Evolutionary conservation across 2,888 invertebrate genomes (phyloP), one percentile per base, ranked within the genome.

Genomic region (Lasius platythorax): DNA sequence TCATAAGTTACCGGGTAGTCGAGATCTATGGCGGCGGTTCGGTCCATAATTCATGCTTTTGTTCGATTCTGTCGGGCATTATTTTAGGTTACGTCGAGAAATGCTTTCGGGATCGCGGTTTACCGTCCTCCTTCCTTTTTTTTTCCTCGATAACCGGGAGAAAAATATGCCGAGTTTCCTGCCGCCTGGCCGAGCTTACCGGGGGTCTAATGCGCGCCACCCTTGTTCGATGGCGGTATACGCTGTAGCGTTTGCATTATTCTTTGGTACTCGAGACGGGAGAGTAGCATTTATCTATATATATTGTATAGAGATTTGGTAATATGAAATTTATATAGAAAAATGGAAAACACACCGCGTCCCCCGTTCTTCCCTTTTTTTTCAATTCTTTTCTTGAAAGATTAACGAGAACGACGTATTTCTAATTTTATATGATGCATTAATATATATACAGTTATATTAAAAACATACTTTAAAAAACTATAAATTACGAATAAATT

Each of bases 51-150:
- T 95, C 95, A 95, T 93, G 92, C 95, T 94, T 94, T 95, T 95
- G 94, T 95, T 95, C 95, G 95, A 95, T 95, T 94, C 92, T 89
- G 93, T 93, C 92, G 93, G 92, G 94, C 93, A 94, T 95, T 94
- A 94, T 95, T 94, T 95, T 93, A 94, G 93, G 92, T 94, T 93
- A 91, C 92, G 92, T 94, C 93, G 91, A 92, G 93, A 93, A 94
- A 94, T 92, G 92, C 92, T 94, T 92, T 93, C 89, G 92, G 91
- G 88, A 91, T 91, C 92, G 93, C 91, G 93, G 92, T 91, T 93
- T 91, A 91, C 91, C 92, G 87, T 88, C 82, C 88, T 85, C 72
- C 50, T 85, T 83, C 76, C 87, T 83, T 76, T 50, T 81, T 70
- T 79, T 74, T 73, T 66, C 28, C 73, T 82, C 91, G 86, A 88